Conservation (phyloP, 2,888 invertebrate species). For the Sycophila texana region DNA sequence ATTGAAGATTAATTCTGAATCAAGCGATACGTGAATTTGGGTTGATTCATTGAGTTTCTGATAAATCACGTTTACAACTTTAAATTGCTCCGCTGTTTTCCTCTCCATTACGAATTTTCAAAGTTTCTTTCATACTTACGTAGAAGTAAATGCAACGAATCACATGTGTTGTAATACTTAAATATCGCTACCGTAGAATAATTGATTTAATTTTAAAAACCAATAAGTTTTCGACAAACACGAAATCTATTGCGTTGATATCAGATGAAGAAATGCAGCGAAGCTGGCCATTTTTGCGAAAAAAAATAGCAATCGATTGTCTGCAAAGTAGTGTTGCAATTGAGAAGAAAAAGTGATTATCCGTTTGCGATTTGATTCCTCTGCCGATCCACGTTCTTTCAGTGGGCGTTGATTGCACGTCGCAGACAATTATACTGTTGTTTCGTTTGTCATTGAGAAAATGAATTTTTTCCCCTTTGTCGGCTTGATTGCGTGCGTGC, state of each 20-base stretch:
- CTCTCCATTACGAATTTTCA: too few relatives aligned
- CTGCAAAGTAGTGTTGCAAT: slow-evolving; percentile 19
- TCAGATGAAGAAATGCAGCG: background rate
- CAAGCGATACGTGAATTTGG: too few relatives aligned
- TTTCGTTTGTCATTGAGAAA: slow-evolving; percentile 35
- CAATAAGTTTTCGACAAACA: too few relatives aligned
- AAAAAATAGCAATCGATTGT: slow-evolving; percentile 18
- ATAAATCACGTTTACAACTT: too few relatives aligned
- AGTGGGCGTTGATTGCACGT: slow-evolving; percentile 49
- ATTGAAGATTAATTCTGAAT: too few relatives aligned
- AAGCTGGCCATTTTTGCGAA: background rate
- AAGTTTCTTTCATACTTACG: too few relatives aligned
- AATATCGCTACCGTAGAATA: too few relatives aligned
- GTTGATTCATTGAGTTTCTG: too few relatives aligned
- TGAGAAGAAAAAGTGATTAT: slow-evolving; percentile 21
- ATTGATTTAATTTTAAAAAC: too few relatives aligned
- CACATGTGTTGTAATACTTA: too few relatives aligned
- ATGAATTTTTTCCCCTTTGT: slow-evolving; percentile 22
- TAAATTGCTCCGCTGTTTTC: too few relatives aligned
- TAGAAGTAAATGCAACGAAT: too few relatives aligned
- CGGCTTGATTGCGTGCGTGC: slow-evolving; percentile 17
- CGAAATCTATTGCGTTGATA: background rate
- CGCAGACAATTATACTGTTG: slow-evolving; percentile 28
- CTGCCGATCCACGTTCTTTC: background rate
- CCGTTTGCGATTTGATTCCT: slow-evolving; percentile 12